Percentiles rank a stretch among this genome's conserved stretches.
phyloP scores from a whole-genome alignment of 2,888 invertebrate species.

The Lasioglossum zephyrum region DNA sequence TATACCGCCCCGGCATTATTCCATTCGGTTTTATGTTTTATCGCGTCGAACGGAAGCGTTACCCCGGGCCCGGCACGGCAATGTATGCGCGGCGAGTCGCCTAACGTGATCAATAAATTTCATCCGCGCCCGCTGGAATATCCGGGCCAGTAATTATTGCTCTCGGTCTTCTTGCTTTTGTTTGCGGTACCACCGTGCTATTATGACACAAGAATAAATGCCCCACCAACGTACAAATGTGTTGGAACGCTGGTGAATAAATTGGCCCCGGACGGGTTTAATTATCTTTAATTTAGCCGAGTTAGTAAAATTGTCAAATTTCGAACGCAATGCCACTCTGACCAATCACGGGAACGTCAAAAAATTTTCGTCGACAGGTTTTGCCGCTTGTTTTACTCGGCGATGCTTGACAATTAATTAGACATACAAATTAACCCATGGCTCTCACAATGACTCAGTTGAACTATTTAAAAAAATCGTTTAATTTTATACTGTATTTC shows the following conservation, averaged over 20 bases:
- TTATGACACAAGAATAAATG: conserved; percentile 8
- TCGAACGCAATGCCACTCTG: background rate
- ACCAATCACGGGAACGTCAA: background rate
- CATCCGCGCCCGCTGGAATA: background rate
- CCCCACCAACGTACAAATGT: background rate
- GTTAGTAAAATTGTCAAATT: background rate
- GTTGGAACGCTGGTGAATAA: background rate
- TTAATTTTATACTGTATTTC: background rate
- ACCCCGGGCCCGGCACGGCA: background rate
- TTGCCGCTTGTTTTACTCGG: background rate
- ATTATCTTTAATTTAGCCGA: background rate
- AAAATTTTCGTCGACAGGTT: background rate
- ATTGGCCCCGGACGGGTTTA: background rate
- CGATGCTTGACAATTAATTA: background rate
- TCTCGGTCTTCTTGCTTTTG: background rate
- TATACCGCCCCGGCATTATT: background rate
- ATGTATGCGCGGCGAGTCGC: background rate
- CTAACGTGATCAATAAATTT: background rate
- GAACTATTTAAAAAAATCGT: background rate
- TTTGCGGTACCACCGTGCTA: background rate
- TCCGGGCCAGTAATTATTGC: conserved; percentile 4
- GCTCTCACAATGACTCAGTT: background rate
- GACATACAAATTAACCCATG: background rate
- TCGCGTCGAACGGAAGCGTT: conserved; percentile 4
- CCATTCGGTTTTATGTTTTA: background rate